Percentiles rank a stretch among this genome's conserved stretches.
phyloP scores from a whole-genome alignment of 2,888 invertebrate species.

The Ashinkailepas kermadecensis region DNA sequence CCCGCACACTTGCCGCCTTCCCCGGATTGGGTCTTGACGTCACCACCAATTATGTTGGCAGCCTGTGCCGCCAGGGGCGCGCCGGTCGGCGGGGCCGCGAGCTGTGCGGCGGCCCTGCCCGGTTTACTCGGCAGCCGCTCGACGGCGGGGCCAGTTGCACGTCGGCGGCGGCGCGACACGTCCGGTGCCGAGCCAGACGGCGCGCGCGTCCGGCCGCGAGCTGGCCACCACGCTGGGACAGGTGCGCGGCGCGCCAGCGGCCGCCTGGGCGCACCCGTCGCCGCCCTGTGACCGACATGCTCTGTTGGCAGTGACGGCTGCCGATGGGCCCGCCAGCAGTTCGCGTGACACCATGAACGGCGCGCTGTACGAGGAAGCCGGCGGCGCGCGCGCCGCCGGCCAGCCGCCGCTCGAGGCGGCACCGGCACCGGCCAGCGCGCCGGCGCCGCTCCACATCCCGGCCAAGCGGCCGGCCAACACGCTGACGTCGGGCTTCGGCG shows the following conservation, averaged over 20 bases:
- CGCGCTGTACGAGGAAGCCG: constrained; percentile 34
- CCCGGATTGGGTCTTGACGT: background rate
- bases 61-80: constrained; percentile 4
- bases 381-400: constrained; percentile 30
- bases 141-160: background rate
- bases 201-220: no score
- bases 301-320: constrained; percentile 1
- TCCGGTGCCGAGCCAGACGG: background rate
- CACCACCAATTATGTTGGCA: background rate
- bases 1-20: background rate
- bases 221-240: constrained; percentile 11
- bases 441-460: constrained; percentile 75
- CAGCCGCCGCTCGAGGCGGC: background rate
- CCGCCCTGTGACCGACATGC: constrained; percentile 7
- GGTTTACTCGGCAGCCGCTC: background rate
- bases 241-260: background rate
- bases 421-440: constrained; percentile 16
- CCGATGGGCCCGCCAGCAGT: background rate
- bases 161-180: constrained; percentile 8
- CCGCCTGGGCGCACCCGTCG: background rate
- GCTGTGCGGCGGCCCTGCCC: background rate
- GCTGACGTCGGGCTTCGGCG: constrained; percentile 33
- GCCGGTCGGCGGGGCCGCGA: constrained; percentile 8
- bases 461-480: constrained; percentile 53
- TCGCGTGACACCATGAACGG: constrained; percentile 33